Percentiles rank a stretch among this genome's conserved stretches.
Evolutionary conservation across 2,888 invertebrate species (phyloP).

Genomic region (Tiliacea aurago): DNA sequence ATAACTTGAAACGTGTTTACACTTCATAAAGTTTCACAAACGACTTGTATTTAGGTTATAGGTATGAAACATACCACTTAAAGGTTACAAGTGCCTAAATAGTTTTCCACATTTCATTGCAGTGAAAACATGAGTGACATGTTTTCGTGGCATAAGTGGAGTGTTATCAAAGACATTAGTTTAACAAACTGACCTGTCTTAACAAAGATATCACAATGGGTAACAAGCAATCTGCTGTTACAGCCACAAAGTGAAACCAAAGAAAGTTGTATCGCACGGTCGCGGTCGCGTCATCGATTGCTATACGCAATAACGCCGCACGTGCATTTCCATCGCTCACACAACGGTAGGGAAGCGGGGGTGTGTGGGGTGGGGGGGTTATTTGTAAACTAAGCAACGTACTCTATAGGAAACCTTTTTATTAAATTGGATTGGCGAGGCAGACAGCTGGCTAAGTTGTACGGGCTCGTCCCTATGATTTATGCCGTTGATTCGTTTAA

Average conservation of each 20-base stretch:
- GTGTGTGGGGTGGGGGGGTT: conserved; percentile 49
- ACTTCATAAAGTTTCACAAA: conserved; percentile 54
- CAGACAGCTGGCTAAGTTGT: conserved; percentile 85
- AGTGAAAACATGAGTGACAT: not conserved
- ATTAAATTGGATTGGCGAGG: conserved; percentile 83
- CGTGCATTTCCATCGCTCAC: conserved; percentile 67
- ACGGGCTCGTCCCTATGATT: conserved; percentile 87
- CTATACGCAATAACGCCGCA: conserved; percentile 69
- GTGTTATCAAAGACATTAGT: conserved; percentile 12
- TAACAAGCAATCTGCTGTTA: conserved; percentile 55
- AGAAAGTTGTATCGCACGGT: conserved; percentile 72
- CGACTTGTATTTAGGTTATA: conserved; percentile 44
- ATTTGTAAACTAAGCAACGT: conserved; percentile 54
- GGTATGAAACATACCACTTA: conserved; percentile 10
- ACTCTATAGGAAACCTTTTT: conserved; percentile 89
- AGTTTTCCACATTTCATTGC: conserved; percentile 26
- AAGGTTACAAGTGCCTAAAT: conserved; percentile 26
- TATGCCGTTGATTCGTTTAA: conserved; percentile 77
- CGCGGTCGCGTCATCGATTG: conserved; percentile 76
- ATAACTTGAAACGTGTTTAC: conserved; percentile 45
- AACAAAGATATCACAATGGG: conserved; percentile 49
- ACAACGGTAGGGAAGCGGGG: conserved; percentile 40
- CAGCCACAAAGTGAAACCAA: conserved; percentile 73
- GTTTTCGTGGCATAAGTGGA: not conserved
- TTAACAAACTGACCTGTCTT: conserved; percentile 48